Base-by-base conservation (phyloP, 2,888 invertebrate genomes). In the Phyto melanocephala region DNA sequence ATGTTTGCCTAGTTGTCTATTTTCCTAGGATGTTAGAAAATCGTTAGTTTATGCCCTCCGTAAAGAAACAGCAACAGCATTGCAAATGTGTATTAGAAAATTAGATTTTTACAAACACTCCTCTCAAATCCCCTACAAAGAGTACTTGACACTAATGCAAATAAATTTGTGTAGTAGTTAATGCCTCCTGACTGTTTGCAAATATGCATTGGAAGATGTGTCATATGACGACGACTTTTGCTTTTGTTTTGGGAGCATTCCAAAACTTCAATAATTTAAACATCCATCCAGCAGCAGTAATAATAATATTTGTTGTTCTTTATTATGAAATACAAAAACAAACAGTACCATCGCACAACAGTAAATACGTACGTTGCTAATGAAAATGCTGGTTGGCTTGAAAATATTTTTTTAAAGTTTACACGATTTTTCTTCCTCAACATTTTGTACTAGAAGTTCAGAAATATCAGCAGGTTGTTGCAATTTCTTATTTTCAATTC, bases 391-490 rank as follows among this genome's bases (percentile, higher is more conserved):
- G 86, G 3, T 28, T 28, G 6, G 28, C 28, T 87, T 86, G 88
- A 88, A 90, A 90, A 88, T 90, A 87, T 87, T 87, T 89, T 84
- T 84, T 87, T 81, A 87, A 90, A 88, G 87, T 88, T 88, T 87
- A 88, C 87, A 90, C 87, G 90, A 90, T 90, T 90, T 90, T 90
- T 90, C 90, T 90, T 90, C 90, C 87, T 89, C 90, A 90, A 90
- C 91, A 90, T 90, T 90, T 90, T 90, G 86, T 90, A 90, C 87
- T 90, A 90, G 90, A 88, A 86, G 24, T 87, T 79, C 90, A 90
- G 91, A 87, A 89, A 81, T 76, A 81, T 80, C 79, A 83, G 85
- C 85, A 86, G 81, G 87, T 85, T 83, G 87, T 85, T 83, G 71
- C 77, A 82, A 35, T 82, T 74, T 79, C 58, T 68, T 35, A 10